Evolutionary conservation across 2,888 invertebrate genomes (phyloP), one percentile per base, ranked within the genome.

Genomic region (Julus scandinavius): DNA sequence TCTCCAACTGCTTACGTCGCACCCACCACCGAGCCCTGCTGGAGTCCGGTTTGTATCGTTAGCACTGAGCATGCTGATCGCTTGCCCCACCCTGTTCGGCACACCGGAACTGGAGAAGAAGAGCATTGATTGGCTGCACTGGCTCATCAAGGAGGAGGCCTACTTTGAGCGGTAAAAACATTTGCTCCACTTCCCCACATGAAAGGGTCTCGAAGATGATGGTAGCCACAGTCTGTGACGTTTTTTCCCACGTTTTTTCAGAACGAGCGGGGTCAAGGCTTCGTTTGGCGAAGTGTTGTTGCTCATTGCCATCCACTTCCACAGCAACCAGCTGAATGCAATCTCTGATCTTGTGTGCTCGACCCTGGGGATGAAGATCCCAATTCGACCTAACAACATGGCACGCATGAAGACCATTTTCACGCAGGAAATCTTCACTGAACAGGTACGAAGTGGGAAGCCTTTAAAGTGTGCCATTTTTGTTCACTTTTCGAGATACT

Each of bases 271-370:
- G 0, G 96, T 96, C 0, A 95, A 84, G 20, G 91, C 91, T 17
- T 97, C 98, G 1, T 97, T 98, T 91, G 98, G 98, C 1, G 98
- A 99, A 93, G 97, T 99, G 97, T 93, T 99, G 87, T 94, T 99
- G 0, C 93, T 99, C 89, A 96, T 99, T 94, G 99, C 99, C 0
- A 98, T 99, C 90, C 98, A 99, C 92, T 99, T 99, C 92, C 99
- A 99, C 92, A 97, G 97, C 90, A 98, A 97, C 91, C 98, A 99
- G 92, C 94, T 98, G 89, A 95, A 96, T 88, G 97, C 98, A 7
- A 98, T 99, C 88, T 96, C 97, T 88, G 99, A 99, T 91, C 93
- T 99, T 72, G 98, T 99, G 0, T 98, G 97, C 91, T 95, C 97
- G 3, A 98, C 98, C 0, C 93, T 99, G 2, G 98, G 98, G 45